A percentile compares a stretch with the other conserved stretches of the same genome.
These are phyloP conservation scores for Sigmodon hispidus DNA, from an alignment of 2,113 vertebrate species.

Conservation along the genomic window DNA sequence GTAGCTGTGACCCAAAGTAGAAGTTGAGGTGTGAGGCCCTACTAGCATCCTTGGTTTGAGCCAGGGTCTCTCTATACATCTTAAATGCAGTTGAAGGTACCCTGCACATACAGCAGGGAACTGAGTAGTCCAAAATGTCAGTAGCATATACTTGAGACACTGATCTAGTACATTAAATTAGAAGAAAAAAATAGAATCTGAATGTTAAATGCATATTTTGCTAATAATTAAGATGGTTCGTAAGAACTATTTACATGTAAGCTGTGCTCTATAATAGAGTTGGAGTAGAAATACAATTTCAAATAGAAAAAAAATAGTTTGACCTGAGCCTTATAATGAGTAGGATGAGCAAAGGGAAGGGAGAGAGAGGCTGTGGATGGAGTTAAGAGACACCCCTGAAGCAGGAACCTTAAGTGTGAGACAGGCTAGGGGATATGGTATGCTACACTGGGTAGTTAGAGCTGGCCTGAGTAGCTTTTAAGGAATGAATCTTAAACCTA, in stretches of 20 bases:
- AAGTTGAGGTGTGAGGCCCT: neutral
- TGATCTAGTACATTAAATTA: neutral
- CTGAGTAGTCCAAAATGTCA: neutral
- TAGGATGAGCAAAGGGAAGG: neutral
- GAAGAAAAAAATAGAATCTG: neutral
- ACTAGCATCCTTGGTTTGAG: neutral
- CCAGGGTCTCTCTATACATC: neutral
- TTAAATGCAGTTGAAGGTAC: fast-evolving
- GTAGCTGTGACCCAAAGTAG: neutral
- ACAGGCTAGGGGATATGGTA: fast-evolving
- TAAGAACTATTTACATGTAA: neutral
- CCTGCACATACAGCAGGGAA: too few relatives aligned
- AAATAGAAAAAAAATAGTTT: neutral
- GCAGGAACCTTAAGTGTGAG: neutral
- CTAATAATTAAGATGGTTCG: neutral
- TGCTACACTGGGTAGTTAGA: fast-evolving
- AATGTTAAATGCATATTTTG: neutral
- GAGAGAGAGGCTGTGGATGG: neutral
- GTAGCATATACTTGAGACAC: neutral
- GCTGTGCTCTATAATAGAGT: neutral
- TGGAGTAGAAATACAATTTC: neutral
- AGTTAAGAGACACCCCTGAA: neutral
- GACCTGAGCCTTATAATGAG: neutral
- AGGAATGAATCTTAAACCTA: neutral
- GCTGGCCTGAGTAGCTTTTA: neutral